phyloP scores from a whole-genome alignment of 2,888 invertebrate species.

The Heliconius sara region DNA sequence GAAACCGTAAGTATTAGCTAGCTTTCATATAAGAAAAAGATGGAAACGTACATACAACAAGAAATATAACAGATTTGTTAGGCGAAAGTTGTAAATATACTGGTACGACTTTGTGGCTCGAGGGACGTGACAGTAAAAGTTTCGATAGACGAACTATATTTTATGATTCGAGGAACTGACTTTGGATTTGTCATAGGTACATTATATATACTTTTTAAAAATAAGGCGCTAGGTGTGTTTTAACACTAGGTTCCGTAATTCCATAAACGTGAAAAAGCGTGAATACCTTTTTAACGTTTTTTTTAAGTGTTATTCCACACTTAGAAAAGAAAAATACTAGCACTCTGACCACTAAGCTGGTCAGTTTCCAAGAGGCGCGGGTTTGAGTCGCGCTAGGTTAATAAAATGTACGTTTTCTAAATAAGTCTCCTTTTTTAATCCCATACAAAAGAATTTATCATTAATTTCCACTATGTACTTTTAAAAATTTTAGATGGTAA shows the following conservation, averaged over 20 bases:
- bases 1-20: not conserved
- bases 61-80: conserved; percentile 13
- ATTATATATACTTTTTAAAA: not conserved
- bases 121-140: conserved; percentile 23
- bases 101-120: conserved; percentile 9
- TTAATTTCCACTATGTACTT: not conserved
- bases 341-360: too few relatives aligned
- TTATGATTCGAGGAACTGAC: not conserved
- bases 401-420: too few relatives aligned
- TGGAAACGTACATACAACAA: conserved; percentile 10
- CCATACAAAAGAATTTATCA: not conserved
- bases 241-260: too few relatives aligned
- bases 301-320: too few relatives aligned
- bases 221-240: too few relatives aligned
- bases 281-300: too few relatives aligned
- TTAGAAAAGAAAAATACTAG: too few relatives aligned
- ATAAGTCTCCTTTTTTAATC: too few relatives aligned
- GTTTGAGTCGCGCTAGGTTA: too few relatives aligned
- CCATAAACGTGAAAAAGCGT: too few relatives aligned
- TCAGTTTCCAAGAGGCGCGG: too few relatives aligned
- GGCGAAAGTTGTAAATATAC: conserved; percentile 22
- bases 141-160: conserved; percentile 26
- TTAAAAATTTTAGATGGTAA: not conserved
- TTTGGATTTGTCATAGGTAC: not conserved
- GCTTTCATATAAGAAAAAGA: not conserved